phyloP scores from a whole-genome alignment of 2,113 vertebrate species.

The Psettodes erumei region DNA sequence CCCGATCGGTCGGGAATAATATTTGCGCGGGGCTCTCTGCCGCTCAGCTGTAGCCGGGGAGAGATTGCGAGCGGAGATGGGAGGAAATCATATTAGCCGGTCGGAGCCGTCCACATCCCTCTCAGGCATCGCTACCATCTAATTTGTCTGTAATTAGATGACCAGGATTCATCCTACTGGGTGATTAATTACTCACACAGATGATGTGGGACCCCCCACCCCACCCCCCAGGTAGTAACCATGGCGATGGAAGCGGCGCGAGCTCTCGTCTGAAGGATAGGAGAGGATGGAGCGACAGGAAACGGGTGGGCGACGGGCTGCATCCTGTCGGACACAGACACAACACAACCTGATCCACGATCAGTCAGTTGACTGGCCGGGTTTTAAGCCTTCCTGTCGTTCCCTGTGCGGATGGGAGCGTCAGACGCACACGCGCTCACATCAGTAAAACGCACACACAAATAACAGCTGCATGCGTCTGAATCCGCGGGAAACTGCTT shows the following conservation, averaged over 20 bases:
- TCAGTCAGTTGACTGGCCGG: background rate
- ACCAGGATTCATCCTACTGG: slow-evolving; percentile 64
- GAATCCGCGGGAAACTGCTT: slow-evolving; percentile 42
- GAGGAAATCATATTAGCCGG: slow-evolving; percentile 25
- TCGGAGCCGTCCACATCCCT: slow-evolving; percentile 21
- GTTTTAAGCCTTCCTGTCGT: slow-evolving; percentile 20
- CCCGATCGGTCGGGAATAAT: too few relatives aligned
- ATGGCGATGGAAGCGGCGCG: slow-evolving; percentile 44
- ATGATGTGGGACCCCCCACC: slow-evolving; percentile 15
- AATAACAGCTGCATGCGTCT: slow-evolving; percentile 24
- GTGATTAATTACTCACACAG: slow-evolving; percentile 68
- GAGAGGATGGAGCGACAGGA: background rate
- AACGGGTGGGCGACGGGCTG: too few relatives aligned
- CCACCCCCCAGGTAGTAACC: slow-evolving; percentile 46
- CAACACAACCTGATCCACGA: background rate
- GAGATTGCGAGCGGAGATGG: slow-evolving; percentile 2
- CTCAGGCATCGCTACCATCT: slow-evolving; percentile 60
- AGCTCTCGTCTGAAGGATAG: slow-evolving; percentile 20
- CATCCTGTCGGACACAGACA: too few relatives aligned
- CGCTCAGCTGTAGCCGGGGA: too few relatives aligned
- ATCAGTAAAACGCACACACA: slow-evolving; percentile 6
- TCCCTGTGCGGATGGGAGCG: slow-evolving; percentile 38
- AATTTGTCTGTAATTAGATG: slow-evolving; percentile 72
- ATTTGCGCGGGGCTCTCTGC: background rate
- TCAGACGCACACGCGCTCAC: slow-evolving; percentile 4